Base-by-base conservation (phyloP, 2,888 invertebrate species). In the Gisinianus flammeolus region DNA sequence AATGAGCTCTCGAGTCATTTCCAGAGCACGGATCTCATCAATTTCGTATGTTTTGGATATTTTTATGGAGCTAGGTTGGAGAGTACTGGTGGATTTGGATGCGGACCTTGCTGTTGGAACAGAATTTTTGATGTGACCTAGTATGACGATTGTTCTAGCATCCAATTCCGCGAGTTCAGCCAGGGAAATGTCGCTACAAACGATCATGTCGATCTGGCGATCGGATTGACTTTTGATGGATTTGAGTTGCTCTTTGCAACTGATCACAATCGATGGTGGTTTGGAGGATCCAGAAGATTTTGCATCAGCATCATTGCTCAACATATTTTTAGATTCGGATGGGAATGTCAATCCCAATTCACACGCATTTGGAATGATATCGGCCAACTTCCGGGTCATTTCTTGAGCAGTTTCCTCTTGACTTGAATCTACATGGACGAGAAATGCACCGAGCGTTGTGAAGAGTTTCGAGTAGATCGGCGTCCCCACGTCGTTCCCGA, bases 401-500 rank as follows among this genome's bases (percentile, higher is more conserved):
- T 2, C 26, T 2, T 28, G 28, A 6, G 24, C 62, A 26, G 6
- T 62, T 12, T 24, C 62, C 28, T 62, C 28, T 5, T 8, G 19
- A 10, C 8, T 10, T 56, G 3, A n/a, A 8, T 16, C 22, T 1
- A n/a, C 33, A 4, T 31, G 19, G 31, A 67, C 67, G 26, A 67
- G 62, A 28, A 62, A 31, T 22, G 67, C 10, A 19, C 19, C 31
- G n/a, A 33, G 33, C 31, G 31, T 8, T 1, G 67, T 67, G 30
- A 31, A 30, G 6, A 33, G 10, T 33, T 67, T 67, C 4, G 67
- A 67, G 33, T 67, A 67, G 6, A 2, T 33, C n/a, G 16, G 4
- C 2, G 67, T 30, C n/a, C 67, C 33, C 19, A 67, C 35, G 12
- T 31, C 6, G 33, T 67, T 67, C n/a, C 67, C 67, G 12, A 67